phyloP scores from a whole-genome alignment of 2,888 invertebrate genomes.

The Arenicola marina region DNA sequence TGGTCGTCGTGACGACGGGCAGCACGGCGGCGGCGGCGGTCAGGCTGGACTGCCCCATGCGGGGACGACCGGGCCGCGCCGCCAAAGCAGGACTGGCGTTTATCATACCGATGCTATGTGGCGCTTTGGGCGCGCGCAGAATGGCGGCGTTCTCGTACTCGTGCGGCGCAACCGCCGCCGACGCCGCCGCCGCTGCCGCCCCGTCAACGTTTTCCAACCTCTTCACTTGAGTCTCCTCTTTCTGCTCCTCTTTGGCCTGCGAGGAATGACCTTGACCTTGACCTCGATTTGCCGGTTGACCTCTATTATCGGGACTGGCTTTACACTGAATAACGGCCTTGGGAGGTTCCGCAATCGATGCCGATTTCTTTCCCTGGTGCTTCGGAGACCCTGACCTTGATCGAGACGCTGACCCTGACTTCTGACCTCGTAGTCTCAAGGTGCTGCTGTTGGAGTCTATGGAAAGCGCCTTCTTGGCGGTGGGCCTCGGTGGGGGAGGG shows the following conservation, averaged over 20 bases:
- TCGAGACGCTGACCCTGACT: background rate
- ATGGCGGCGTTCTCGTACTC: background rate
- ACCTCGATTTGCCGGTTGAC: background rate
- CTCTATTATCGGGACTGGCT: background rate
- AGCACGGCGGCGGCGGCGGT: constrained; percentile 29
- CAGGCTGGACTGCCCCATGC: constrained; percentile 43
- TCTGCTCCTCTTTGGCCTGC: background rate
- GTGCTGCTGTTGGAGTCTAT: background rate
- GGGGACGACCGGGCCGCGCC: constrained; percentile 30
- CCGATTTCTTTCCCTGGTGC: background rate
- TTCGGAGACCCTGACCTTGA: background rate
- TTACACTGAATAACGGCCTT: no score
- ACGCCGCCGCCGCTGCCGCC: background rate
- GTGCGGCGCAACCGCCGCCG: background rate
- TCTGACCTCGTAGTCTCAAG: background rate
- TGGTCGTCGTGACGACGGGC: no score
- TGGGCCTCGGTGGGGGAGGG: background rate
- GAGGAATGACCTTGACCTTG: background rate
- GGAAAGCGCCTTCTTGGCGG: background rate
- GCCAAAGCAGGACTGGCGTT: background rate
- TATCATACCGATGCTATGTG: background rate
- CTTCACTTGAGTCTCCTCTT: background rate
- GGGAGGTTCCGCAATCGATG: no score
- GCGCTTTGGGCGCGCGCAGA: background rate
- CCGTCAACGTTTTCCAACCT: background rate